Conservation (phyloP, 2,888 invertebrate species). For the Thymelicus acteon region DNA sequence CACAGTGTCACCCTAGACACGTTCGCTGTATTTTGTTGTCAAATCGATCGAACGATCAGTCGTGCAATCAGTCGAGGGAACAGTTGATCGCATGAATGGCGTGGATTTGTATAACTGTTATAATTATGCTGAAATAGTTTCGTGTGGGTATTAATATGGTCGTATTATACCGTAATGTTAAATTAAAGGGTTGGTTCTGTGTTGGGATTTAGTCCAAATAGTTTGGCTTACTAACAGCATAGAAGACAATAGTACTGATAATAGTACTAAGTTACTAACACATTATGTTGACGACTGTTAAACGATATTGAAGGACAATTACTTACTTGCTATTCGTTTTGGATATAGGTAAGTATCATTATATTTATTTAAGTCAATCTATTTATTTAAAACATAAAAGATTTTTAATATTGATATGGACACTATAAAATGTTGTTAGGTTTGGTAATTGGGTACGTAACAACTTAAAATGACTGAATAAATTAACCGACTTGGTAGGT, state of each 20-base stretch:
- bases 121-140: conserved; percentile 13
- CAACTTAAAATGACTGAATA: no score
- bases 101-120: conserved; percentile 11
- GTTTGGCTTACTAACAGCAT: background rate
- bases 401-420: no score
- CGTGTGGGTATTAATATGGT: background rate
- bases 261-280: no score
- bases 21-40: conserved; percentile 48
- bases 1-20: conserved; percentile 65
- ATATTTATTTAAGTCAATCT: no score
- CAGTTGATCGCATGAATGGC: background rate
- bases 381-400: no score
- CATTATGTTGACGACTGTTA: background rate
- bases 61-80: conserved; percentile 36
- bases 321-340: no score
- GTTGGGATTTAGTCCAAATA: background rate
- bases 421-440: no score
- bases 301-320: background rate
- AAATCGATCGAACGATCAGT: conserved; percentile 58
- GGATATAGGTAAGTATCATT: no score
- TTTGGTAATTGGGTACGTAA: no score
- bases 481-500: no score
- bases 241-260: no score
- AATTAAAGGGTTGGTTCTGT: background rate
- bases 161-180: background rate